Percentiles rank a stretch among this genome's conserved stretches.
phyloP scores from a whole-genome alignment of 2,797 vertebrate genomes.

The Xerus rutilus region DNA sequence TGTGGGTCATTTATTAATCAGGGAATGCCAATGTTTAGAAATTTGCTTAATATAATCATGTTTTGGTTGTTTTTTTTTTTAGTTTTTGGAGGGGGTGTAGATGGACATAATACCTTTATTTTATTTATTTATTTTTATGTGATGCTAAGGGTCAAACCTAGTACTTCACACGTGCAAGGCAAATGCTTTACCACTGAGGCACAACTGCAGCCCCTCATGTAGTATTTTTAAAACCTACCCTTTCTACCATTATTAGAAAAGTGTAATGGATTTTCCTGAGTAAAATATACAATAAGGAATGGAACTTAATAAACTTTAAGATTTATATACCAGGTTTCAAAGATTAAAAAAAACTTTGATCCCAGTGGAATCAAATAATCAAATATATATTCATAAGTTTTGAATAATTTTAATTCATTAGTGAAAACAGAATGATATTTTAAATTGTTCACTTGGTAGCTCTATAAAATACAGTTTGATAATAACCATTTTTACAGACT shows the following conservation, averaged over 20 bases:
- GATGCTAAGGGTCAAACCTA: too few species aligned
- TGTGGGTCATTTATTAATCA: conserved; percentile 39
- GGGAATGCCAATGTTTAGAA: conserved; percentile 12
- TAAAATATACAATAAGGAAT: conserved; percentile 16
- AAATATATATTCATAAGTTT: conserved; percentile 36
- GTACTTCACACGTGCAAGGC: too few species aligned
- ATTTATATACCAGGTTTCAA: conserved; percentile 35
- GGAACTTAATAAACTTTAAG: neutral
- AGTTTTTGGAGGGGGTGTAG: too few species aligned
- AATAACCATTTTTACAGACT: neutral
- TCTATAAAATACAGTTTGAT: conserved; percentile 4
- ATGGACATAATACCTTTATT: too few species aligned
- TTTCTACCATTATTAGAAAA: conserved; percentile 29
- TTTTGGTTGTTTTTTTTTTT: too few species aligned
- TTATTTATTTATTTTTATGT: too few species aligned
- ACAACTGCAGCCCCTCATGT: too few species aligned
- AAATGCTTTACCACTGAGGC: too few species aligned
- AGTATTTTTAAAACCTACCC: conserved; percentile 35
- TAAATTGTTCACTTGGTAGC: neutral
- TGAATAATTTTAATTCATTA: conserved; percentile 41
- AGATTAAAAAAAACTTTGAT: conserved; percentile 29
- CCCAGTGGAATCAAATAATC: conserved; percentile 10
- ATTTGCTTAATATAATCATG: conserved; percentile 27
- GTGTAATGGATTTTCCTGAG: conserved; percentile 20
- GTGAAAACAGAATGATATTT: neutral